phyloP scores from a whole-genome alignment of 2,113 vertebrate genomes.

The Tonatia bakeri region DNA sequence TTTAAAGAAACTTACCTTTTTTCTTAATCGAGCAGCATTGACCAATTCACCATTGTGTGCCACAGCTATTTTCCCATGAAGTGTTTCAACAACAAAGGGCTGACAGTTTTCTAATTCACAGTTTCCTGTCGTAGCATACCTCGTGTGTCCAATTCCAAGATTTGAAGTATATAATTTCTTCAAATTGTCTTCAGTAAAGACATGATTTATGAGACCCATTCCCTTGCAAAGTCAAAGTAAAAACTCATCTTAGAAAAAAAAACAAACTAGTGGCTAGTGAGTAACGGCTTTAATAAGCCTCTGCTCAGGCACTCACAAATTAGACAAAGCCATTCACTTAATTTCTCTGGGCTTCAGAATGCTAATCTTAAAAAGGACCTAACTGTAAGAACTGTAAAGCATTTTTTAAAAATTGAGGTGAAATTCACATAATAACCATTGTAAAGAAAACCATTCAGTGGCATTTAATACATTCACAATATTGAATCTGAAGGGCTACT shows the following conservation, averaged over 20 bases:
- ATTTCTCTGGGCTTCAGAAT: not conserved
- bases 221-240: conserved; percentile 83
- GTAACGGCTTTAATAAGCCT: not conserved
- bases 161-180: conserved; percentile 93
- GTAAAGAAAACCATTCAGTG: not conserved
- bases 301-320: not conserved
- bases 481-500: not conserved
- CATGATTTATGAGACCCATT: conserved; percentile 94
- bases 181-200: conserved; percentile 92
- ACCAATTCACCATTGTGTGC: conserved; percentile 97
- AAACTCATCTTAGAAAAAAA: conserved; percentile 24
- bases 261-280: not conserved
- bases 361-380: not conserved
- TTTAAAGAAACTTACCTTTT: conserved; percentile 81
- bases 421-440: conserved; percentile 2
- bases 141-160: conserved; percentile 95
- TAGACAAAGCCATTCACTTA: not conserved
- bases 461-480: not conserved
- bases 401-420: not conserved
- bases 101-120: conserved; percentile 98
- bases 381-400: not conserved
- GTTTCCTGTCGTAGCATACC: conserved; percentile 95
- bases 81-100: conserved; percentile 97
- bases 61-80: conserved; percentile 96
- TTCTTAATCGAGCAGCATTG: conserved; percentile 89